phyloP scores from a whole-genome alignment of 2,888 invertebrate genomes.

The Sthenelais limicola region DNA sequence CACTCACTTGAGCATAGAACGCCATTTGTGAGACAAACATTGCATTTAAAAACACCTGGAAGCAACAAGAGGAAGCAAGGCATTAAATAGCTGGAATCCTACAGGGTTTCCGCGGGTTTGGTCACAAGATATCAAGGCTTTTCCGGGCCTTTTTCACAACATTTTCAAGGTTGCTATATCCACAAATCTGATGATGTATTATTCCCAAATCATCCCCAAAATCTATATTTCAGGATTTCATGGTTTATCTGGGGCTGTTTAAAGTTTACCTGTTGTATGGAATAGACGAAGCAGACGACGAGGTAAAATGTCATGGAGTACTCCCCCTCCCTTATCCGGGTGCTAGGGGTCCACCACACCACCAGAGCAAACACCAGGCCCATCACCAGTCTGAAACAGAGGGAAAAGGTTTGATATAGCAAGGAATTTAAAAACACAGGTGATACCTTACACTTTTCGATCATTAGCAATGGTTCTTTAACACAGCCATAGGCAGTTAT shows the following conservation, averaged over 20 bases:
- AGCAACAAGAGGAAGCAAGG: constrained; percentile 12
- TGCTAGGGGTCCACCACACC: constrained; percentile 82
- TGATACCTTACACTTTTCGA: no score
- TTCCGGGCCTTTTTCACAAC: no score
- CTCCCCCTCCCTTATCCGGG: constrained; percentile 75
- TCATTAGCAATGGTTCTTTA: no score
- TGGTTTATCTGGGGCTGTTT: neutral
- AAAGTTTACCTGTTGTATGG: constrained; percentile 87
- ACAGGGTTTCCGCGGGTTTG: no score
- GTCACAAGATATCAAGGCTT: no score
- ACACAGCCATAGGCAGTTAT: no score
- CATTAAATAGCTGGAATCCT: no score
- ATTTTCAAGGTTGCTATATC: neutral
- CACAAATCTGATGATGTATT: no score
- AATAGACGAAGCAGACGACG: constrained; percentile 83
- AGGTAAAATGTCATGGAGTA: constrained; percentile 81
- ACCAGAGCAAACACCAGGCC: constrained; percentile 87
- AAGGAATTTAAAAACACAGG: neutral
- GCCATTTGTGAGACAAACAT: constrained; percentile 99
- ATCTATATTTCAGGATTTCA: no score
- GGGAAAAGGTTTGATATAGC: neutral
- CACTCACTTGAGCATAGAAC: constrained; percentile 97
- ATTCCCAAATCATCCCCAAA: no score
- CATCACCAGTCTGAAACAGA: constrained; percentile 80
- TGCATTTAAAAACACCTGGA: constrained; percentile 90